A percentile compares a stretch with the other conserved stretches of the same genome.
These are phyloP conservation scores for Chromoteleia sp. DNA, from an alignment of 2,888 invertebrate genomes.

Conservation along the genomic window DNA sequence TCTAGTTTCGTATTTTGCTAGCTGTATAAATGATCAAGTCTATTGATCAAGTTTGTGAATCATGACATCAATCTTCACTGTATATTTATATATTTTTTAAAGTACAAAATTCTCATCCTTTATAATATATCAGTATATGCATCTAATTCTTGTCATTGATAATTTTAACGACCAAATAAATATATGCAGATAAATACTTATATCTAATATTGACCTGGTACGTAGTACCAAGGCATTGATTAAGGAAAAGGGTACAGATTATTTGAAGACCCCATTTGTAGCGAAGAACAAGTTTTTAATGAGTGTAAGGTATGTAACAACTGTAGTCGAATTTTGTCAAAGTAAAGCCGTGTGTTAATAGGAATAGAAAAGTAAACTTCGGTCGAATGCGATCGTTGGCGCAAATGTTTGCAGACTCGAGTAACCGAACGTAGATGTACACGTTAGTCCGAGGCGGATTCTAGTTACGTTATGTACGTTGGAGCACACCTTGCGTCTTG, in stretches of 20 bases:
- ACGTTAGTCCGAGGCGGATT: slow-evolving; percentile 64
- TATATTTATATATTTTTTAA: too few species aligned
- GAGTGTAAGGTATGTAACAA: slow-evolving; percentile 52
- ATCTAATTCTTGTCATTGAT: too few species aligned
- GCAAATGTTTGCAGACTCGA: slow-evolving; percentile 78
- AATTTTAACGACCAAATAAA: too few species aligned
- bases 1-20: too few species aligned
- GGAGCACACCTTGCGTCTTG: slow-evolving; percentile 64
- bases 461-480: slow-evolving; percentile 68
- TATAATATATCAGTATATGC: too few species aligned
- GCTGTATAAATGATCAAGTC: too few species aligned
- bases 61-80: too few species aligned
- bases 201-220: slow-evolving; percentile 8
- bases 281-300: slow-evolving; percentile 53
- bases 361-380: slow-evolving; percentile 79
- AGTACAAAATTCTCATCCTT: too few species aligned
- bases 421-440: slow-evolving; percentile 74
- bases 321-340: slow-evolving; percentile 72
- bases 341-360: slow-evolving; percentile 77
- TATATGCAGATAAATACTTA: neutral
- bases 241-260: slow-evolving; percentile 18
- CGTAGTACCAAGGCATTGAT: neutral
- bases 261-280: slow-evolving; percentile 37
- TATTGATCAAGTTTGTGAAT: too few species aligned
- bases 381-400: slow-evolving; percentile 75